Percentiles rank a stretch among this genome's conserved stretches.
These are phyloP conservation scores for Brachypalpus laphriformis DNA, from an alignment of 2,888 invertebrate genomes.

Conservation along the genomic window DNA sequence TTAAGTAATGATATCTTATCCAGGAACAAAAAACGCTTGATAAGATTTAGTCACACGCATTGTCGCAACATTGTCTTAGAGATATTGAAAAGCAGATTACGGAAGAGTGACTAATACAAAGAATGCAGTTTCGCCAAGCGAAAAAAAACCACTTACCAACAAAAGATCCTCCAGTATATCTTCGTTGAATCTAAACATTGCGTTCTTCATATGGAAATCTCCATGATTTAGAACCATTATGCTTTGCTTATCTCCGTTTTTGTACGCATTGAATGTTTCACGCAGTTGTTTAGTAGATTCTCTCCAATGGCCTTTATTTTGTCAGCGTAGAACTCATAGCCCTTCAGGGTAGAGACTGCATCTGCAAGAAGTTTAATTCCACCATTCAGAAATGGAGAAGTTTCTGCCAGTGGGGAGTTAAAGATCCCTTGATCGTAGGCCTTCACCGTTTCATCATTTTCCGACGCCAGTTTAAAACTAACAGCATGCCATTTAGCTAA, in stretches of 20 bases:
- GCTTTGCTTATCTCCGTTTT: conserved; percentile 49
- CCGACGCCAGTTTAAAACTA: conserved; percentile 56
- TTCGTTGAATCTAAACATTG: conserved; percentile 76
- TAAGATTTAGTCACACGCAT: too few species aligned
- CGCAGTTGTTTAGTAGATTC: conserved; percentile 44
- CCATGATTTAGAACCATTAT: conserved; percentile 77
- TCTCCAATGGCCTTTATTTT: conserved; percentile 69
- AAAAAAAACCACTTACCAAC: conserved; percentile 16
- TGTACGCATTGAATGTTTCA: conserved; percentile 64
- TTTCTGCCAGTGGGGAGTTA: background rate
- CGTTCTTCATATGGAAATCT: conserved; percentile 78
- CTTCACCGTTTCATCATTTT: background rate
- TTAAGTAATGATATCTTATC: too few species aligned
- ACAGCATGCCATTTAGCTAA: conserved; percentile 77
- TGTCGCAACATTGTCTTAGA: too few species aligned
- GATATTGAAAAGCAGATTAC: too few species aligned
- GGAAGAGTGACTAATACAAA: too few species aligned
- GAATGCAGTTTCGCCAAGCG: too few species aligned
- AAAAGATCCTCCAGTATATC: conserved; percentile 3
- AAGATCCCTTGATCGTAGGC: background rate
- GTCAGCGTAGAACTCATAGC: conserved; percentile 60
- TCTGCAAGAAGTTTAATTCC: background rate
- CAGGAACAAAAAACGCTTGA: too few species aligned
- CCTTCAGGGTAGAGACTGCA: background rate
- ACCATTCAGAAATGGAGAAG: background rate